These are phyloP conservation scores for Berghia stephanieae DNA, from an alignment of 1,140 invertebrate species.

Conservation along the genomic window DNA sequence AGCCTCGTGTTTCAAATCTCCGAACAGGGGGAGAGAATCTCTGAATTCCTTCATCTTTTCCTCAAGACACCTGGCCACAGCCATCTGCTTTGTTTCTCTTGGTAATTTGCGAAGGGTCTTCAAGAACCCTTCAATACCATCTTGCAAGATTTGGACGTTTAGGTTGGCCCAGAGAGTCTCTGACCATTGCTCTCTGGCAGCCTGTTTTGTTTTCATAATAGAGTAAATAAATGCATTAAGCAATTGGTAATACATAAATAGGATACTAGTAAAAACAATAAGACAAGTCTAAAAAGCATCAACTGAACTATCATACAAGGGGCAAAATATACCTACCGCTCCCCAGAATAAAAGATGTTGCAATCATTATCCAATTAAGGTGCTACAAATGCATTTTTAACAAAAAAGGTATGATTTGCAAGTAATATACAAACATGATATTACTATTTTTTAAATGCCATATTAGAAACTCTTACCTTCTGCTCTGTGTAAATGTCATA, in stretches of 20 bases:
- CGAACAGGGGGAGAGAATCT: constrained; percentile 85
- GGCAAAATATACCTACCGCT: too few relatives aligned
- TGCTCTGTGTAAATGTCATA: constrained; percentile 84
- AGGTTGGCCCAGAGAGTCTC: constrained; percentile 87
- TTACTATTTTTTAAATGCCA: too few relatives aligned
- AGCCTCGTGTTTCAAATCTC: constrained; percentile 89
- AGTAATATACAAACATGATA: too few relatives aligned
- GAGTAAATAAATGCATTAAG: too few relatives aligned
- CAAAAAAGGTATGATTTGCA: too few relatives aligned
- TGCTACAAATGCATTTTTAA: too few relatives aligned
- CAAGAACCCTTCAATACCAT: constrained; percentile 86
- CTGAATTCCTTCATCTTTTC: constrained; percentile 88
- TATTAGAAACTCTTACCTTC: constrained; percentile 69
- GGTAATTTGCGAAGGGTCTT: constrained; percentile 79
- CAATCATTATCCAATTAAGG: too few relatives aligned
- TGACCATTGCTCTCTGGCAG: constrained; percentile 80
- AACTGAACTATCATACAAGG: too few relatives aligned
- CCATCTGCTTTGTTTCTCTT: constrained; percentile 70
- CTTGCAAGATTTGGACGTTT: constrained; percentile 82
- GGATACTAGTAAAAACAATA: too few relatives aligned
- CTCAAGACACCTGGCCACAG: constrained; percentile 77
- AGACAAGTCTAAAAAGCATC: too few relatives aligned
- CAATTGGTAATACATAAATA: too few relatives aligned
- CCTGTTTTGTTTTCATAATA: constrained; percentile 56
- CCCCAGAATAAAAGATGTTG: too few relatives aligned